Conservation (phyloP, 2,888 invertebrate species). For the Eulithis testata region DNA sequence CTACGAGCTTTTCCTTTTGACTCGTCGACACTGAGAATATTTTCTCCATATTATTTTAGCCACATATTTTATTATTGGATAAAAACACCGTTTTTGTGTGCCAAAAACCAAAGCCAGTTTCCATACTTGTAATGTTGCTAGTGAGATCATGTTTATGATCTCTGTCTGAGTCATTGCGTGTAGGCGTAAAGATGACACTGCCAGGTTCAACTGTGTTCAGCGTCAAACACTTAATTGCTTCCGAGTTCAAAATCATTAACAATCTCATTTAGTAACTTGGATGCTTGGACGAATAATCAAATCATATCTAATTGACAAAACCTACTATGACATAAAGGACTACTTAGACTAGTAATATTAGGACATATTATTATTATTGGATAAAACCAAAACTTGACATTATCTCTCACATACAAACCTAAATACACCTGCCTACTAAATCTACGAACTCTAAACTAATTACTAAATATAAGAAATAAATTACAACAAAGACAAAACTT, state of each 20-base stretch:
- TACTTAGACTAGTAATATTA: no score
- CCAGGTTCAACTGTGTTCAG: slow-evolving; percentile 12
- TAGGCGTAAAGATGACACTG: slow-evolving; percentile 47
- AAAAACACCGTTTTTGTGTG: slow-evolving; percentile 26
- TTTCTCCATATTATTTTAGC: slow-evolving; percentile 4
- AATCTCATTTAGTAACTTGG: no score
- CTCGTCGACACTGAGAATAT: not conserved
- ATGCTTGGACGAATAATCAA: no score
- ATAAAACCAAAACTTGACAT: no score
- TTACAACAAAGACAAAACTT: no score
- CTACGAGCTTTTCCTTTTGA: slow-evolving; percentile 10
- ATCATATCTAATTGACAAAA: no score
- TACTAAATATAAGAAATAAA: no score
- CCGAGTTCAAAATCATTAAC: slow-evolving; percentile 11
- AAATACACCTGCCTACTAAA: no score
- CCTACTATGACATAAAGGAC: no score
- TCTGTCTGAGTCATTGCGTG: slow-evolving; percentile 45
- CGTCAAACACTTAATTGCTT: slow-evolving; percentile 13
- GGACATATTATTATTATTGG: no score
- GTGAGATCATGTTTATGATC: slow-evolving; percentile 48
- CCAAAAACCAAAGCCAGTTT: slow-evolving; percentile 38
- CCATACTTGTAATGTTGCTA: slow-evolving; percentile 36
- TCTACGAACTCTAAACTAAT: no score
- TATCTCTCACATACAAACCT: no score
- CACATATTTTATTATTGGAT: slow-evolving; percentile 6